Evolutionary conservation across 1,140 invertebrate species (phyloP).

Genomic region (Calycopis cecrops): DNA sequence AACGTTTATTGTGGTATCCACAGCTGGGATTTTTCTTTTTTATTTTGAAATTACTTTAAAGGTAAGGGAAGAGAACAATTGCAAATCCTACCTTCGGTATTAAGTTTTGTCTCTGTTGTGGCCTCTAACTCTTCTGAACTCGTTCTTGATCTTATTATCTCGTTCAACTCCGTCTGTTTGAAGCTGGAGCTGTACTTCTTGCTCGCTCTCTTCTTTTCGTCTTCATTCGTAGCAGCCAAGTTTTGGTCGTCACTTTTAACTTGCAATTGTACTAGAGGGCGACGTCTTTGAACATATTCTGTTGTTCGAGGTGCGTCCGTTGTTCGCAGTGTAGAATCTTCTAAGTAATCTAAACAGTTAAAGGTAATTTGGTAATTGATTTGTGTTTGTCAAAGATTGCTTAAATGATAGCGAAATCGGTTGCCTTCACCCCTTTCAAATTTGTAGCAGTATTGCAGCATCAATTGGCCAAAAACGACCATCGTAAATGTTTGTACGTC

Average conservation of each 20-base stretch:
- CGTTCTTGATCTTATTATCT: constrained; percentile 36
- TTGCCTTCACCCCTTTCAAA: no score
- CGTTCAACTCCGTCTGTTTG: constrained; percentile 59
- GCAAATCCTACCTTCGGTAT: constrained; percentile 37
- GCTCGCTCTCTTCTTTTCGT: constrained; percentile 60
- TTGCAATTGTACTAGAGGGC: constrained; percentile 46
- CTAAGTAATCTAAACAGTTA: constrained; percentile 23
- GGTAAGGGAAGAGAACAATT: neutral
- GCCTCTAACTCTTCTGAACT: constrained; percentile 34
- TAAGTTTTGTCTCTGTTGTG: constrained; percentile 41
- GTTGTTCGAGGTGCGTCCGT: constrained; percentile 24
- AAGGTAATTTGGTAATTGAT: neutral
- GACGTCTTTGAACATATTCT: constrained; percentile 41
- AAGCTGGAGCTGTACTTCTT: constrained; percentile 63
- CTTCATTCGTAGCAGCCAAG: constrained; percentile 58
- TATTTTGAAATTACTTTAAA: neutral
- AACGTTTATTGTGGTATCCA: no score
- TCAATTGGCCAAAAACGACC: no score
- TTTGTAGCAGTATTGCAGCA: no score
- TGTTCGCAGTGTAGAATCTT: constrained; percentile 42
- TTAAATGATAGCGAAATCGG: no score
- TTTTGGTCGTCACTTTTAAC: constrained; percentile 49
- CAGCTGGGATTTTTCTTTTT: no score
- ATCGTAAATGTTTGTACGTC: no score
- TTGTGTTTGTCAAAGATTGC: no score